Evolutionary conservation across 2,888 invertebrate genomes (phyloP).

Genomic region (Napeogenes inachia): DNA sequence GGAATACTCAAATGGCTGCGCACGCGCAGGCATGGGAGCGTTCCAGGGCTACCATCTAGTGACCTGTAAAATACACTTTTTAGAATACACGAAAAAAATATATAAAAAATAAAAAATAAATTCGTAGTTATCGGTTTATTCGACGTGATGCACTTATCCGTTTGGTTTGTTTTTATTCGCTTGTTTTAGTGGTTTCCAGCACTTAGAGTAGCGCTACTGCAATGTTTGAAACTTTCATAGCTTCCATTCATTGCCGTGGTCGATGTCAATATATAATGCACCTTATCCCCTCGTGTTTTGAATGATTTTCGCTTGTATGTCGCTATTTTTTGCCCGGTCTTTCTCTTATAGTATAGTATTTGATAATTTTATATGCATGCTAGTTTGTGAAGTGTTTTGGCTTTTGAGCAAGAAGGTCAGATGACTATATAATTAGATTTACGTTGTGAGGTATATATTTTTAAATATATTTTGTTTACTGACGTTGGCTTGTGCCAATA

Average conservation of each 20-base stretch:
- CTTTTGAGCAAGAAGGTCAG: constrained; percentile 34
- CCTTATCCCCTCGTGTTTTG: constrained; percentile 32
- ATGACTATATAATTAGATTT: constrained; percentile 21
- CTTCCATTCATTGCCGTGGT: constrained; percentile 31
- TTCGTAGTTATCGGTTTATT: constrained; percentile 56
- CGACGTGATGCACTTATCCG: constrained; percentile 72
- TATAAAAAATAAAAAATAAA: constrained; percentile 56
- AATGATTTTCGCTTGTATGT: constrained; percentile 47
- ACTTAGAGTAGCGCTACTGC: constrained; percentile 48
- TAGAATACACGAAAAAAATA: constrained; percentile 56
- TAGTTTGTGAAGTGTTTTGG: constrained; percentile 52
- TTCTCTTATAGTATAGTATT: constrained; percentile 38
- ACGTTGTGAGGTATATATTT: constrained; percentile 5
- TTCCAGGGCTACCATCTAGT: constrained; percentile 55
- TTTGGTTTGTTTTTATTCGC: constrained; percentile 68
- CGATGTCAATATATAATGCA: constrained; percentile 28
- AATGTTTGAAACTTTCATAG: constrained; percentile 27
- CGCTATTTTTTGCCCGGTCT: constrained; percentile 50
- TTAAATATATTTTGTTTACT: constrained; percentile 4
- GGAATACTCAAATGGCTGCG: constrained; percentile 64
- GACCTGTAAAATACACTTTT: constrained; percentile 70
- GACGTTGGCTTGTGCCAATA: background rate
- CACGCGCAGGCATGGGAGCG: constrained; percentile 54
- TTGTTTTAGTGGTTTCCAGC: constrained; percentile 69
- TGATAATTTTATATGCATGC: constrained; percentile 39